A percentile compares a stretch with the other conserved stretches of the same genome.
phyloP scores from a whole-genome alignment of 1,140 invertebrate species.

The Adoxophyes honmai region DNA sequence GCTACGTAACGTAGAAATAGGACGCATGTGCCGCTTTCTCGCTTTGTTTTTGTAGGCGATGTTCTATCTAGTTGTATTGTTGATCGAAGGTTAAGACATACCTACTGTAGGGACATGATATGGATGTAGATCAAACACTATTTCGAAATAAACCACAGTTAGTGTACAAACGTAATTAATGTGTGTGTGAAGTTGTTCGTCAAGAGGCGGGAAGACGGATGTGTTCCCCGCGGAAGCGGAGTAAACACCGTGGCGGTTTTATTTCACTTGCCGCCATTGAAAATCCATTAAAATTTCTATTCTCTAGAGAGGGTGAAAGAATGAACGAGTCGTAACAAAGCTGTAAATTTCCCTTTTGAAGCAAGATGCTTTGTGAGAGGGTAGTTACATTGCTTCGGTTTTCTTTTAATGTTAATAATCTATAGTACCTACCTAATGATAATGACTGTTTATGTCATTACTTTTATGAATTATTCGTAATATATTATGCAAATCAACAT shows the following conservation, averaged over 20 bases:
- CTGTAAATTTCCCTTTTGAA: conserved; percentile 24
- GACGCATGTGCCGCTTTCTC: too few species aligned
- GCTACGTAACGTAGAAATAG: too few species aligned
- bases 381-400: not conserved
- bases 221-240: conserved; percentile 18
- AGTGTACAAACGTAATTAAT: conserved; percentile 25
- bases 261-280: conserved; percentile 34
- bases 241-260: conserved; percentile 30
- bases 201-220: conserved; percentile 19
- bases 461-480: too few species aligned
- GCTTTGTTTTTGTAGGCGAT: too few species aligned
- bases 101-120: too few species aligned
- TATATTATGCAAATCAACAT: too few species aligned
- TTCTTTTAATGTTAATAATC: too few species aligned
- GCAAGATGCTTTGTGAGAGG: conserved; percentile 19
- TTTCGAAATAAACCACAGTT: not conserved
- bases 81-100: too few species aligned
- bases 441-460: too few species aligned
- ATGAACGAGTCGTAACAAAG: conserved; percentile 33
- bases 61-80: too few species aligned
- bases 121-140: too few species aligned
- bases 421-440: too few species aligned
- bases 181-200: not conserved
- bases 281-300: conserved; percentile 41
- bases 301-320: conserved; percentile 19